Evolutionary conservation across 2,113 vertebrate genomes (phyloP).

Genomic region (Setophaga kirtlandii): DNA sequence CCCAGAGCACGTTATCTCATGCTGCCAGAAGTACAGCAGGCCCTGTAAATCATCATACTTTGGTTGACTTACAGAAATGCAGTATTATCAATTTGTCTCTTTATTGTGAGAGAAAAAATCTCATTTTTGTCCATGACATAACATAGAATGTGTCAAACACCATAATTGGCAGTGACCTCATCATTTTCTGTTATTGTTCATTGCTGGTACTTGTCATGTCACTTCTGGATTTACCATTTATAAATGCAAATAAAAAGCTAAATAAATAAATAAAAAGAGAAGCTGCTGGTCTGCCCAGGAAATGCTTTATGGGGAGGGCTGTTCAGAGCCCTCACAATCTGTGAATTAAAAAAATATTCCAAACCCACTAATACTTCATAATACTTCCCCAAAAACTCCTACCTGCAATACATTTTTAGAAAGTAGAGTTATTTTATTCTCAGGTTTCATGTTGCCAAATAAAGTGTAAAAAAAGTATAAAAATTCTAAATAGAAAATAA

Average conservation of each 20-base stretch:
- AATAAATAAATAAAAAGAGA: neutral
- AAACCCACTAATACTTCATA: neutral
- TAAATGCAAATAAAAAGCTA: neutral
- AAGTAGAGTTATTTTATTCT: neutral
- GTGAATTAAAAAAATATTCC: neutral
- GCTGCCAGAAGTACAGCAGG: neutral
- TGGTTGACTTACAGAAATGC: neutral
- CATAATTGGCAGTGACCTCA: neutral
- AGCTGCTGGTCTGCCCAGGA: neutral
- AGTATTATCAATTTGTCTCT: neutral
- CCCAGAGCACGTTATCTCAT: rapidly evolving
- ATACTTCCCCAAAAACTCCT: neutral
- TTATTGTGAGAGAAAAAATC: neutral
- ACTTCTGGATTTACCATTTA: neutral
- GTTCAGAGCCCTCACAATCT: neutral
- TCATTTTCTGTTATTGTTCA: neutral
- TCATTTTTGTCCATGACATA: neutral
- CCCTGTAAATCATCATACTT: neutral
- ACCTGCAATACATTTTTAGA: neutral
- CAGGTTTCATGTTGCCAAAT: neutral
- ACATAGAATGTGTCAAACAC: neutral
- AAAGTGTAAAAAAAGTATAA: neutral
- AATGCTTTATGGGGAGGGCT: neutral
- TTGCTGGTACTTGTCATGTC: neutral
- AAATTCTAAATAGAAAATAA: neutral